Evolutionary conservation across 2,797 vertebrate species (phyloP).

Genomic region (Sebastiscus tertius): DNA sequence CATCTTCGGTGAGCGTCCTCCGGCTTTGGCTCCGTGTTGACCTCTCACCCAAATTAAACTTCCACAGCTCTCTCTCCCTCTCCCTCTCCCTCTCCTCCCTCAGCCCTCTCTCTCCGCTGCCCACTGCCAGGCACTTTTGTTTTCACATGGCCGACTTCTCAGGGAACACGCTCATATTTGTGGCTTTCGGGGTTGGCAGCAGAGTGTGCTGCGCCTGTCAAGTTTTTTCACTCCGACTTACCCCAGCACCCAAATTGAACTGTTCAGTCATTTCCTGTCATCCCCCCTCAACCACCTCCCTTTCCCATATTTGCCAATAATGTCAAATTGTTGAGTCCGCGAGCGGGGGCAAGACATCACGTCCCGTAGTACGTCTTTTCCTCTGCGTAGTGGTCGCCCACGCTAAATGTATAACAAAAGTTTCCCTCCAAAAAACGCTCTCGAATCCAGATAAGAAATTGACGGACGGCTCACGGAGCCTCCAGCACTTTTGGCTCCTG

Average conservation of each 20-base stretch:
- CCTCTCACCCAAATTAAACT: conserved; percentile 85
- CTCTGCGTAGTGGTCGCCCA: neutral
- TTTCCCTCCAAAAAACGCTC: conserved; percentile 7
- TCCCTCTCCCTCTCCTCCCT: conserved; percentile 64
- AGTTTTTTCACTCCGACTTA: conserved; percentile 74
- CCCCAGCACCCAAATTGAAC: conserved; percentile 75
- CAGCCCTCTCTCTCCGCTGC: conserved; percentile 59
- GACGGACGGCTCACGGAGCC: conserved; percentile 30
- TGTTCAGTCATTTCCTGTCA: conserved; percentile 79
- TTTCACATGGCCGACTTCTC: conserved; percentile 80
- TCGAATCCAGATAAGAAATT: conserved; percentile 47
- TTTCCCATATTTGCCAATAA: conserved; percentile 54
- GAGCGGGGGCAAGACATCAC: conserved; percentile 25
- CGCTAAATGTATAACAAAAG: conserved; percentile 19
- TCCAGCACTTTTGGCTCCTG: conserved; percentile 35
- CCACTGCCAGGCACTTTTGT: conserved; percentile 81
- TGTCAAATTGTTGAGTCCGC: conserved; percentile 48
- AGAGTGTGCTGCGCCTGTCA: conserved; percentile 75
- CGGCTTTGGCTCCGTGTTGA: conserved; percentile 71
- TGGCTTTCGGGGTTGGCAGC: conserved; percentile 81
- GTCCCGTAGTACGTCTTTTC: conserved; percentile 20
- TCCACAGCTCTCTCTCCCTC: conserved; percentile 66
- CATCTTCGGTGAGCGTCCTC: conserved; percentile 44
- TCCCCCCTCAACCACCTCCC: conserved; percentile 59
- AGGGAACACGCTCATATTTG: conserved; percentile 84